phyloP scores from a whole-genome alignment of 1,140 invertebrate genomes.

The Calephelis nemesis region DNA sequence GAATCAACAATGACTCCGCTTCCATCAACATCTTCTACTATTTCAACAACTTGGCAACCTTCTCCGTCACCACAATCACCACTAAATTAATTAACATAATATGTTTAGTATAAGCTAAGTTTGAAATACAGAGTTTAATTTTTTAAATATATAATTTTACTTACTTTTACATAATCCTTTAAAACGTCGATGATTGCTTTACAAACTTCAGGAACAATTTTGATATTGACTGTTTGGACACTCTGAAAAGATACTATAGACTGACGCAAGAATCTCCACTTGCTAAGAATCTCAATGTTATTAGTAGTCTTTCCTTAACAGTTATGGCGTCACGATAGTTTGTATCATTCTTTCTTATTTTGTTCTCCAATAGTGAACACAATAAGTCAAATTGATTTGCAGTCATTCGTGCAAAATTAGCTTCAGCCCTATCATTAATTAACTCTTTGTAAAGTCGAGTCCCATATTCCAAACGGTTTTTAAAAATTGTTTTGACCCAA shows the following conservation, averaged over 20 bases:
- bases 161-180: too few species aligned
- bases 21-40: constrained; percentile 15
- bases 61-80: constrained; percentile 5
- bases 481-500: too few species aligned
- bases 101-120: too few species aligned
- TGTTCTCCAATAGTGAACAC: constrained; percentile 25
- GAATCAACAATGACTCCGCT: neutral
- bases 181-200: too few species aligned
- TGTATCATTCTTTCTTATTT: constrained; percentile 26
- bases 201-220: too few species aligned
- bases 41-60: constrained; percentile 12
- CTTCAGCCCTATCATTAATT: constrained; percentile 19
- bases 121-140: too few species aligned
- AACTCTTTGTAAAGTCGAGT: constrained; percentile 24
- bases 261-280: too few species aligned
- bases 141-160: too few species aligned
- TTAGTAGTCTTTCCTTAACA: too few species aligned
- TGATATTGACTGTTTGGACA: too few species aligned
- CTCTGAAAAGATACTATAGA: too few species aligned
- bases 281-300: too few species aligned
- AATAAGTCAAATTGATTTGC: constrained; percentile 27
- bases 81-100: neutral
- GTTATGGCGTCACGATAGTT: constrained; percentile 19
- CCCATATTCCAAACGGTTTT: constrained; percentile 17
- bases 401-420: constrained; percentile 23